Evolutionary conservation across 2,113 vertebrate species (phyloP).

Genomic region (Gobiocypris rarus): DNA sequence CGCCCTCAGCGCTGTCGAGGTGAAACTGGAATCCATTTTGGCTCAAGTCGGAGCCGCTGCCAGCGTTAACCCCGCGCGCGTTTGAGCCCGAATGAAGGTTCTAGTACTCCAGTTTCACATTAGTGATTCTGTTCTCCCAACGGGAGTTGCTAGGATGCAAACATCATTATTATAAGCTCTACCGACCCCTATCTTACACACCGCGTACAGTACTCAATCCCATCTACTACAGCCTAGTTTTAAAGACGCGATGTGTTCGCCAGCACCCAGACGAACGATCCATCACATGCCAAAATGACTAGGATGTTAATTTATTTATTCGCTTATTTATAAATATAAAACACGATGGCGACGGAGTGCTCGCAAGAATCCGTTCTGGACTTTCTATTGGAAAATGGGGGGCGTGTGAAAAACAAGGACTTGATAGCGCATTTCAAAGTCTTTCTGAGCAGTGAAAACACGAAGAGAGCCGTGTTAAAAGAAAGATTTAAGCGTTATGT

Average conservation of each 20-base stretch:
- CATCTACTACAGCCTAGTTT: neutral
- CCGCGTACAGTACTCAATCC: neutral
- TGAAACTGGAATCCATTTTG: conserved; percentile 48
- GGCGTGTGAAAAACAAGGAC: conserved; percentile 81
- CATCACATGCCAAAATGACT: neutral
- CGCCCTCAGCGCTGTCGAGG: conserved; percentile 52
- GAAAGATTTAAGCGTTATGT: conserved; percentile 79
- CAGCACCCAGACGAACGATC: conserved; percentile 4
- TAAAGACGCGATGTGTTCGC: conserved; percentile 61
- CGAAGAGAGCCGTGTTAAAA: conserved; percentile 61
- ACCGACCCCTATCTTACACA: conserved; percentile 66
- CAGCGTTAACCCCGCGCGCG: neutral
- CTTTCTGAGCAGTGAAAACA: conserved; percentile 63
- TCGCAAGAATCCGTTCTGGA: conserved; percentile 76
- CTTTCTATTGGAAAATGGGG: conserved; percentile 81
- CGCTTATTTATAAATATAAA: neutral
- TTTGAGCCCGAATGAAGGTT: conserved; percentile 51
- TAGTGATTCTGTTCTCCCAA: neutral
- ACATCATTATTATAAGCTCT: conserved; percentile 40
- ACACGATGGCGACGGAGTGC: conserved; percentile 67
- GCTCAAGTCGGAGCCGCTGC: neutral
- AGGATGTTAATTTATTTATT: neutral
- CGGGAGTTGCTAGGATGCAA: conserved; percentile 51
- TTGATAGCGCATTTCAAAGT: conserved; percentile 84
- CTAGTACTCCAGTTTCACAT: conserved; percentile 24